Base-by-base conservation (phyloP, 2,888 invertebrate species). In the Pantelozetes paolii region DNA sequence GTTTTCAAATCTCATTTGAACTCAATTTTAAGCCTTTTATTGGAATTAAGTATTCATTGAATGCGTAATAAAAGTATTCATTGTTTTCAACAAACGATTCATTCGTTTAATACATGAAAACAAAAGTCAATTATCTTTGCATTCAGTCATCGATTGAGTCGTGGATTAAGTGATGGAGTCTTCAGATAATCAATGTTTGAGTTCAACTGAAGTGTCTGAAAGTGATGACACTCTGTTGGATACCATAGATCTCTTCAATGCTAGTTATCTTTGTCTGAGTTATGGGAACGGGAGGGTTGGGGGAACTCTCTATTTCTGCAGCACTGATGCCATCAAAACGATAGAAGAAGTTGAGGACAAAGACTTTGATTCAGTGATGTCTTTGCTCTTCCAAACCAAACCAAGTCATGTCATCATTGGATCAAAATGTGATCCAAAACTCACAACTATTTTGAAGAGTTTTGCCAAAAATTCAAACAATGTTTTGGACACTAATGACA, bases 311-410 rank as follows among this genome's bases (percentile, higher is more conserved):
- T 67, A 67, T n/a, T 11, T 42, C 23, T 23, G 23, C 23, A 67
- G 23, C 42, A 23, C 11, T 23, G 42, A 42, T 15, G n/a, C 67
- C 23, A 45, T 74, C 54, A 23, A 74, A 54, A 6, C 71, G 28
- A 26, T 74, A 1, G 26, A 28, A n/a, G 70, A 74, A 54, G 9
- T 74, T 13, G 57, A 70, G 28, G 74, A 74, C 54, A 48, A 74
- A 45, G 74, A 74, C 57, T 70, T 74, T 9, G 54, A 50, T 15
- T 45, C 30, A 9, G 23, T 54, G 2, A 15, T 18, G 11, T 2
- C 26, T n/a, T 15, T 74, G 2, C 30, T 74, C 13, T 8, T 40
- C n/a, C 69, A 74, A 45, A 20, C 69, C 1, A 18, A 74, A 59
- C 74, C 74, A 13, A 36, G 23, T 26, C 36, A 70, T 70, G 74